These are phyloP conservation scores for Eucriotettix oculatus DNA, from an alignment of 2,888 invertebrate species.

Conservation along the genomic window DNA sequence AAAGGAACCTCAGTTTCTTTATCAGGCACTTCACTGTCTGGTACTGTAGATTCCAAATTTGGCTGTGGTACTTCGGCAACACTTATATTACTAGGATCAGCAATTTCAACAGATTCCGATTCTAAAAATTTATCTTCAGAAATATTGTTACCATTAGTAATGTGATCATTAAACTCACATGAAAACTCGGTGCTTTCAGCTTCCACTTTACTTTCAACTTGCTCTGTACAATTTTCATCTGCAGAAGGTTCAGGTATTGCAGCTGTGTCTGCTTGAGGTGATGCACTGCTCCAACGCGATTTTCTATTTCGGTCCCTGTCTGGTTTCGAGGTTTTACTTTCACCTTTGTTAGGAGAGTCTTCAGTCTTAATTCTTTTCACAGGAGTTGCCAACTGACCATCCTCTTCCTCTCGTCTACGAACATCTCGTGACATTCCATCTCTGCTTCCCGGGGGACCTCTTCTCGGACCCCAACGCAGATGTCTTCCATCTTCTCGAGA, in stretches of 20 bases:
- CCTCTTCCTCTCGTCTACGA: neutral
- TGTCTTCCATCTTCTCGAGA: slow-evolving; percentile 18
- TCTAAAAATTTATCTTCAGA: neutral
- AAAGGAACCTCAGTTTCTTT: neutral
- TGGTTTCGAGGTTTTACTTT: slow-evolving; percentile 4
- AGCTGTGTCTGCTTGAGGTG: slow-evolving; percentile 9
- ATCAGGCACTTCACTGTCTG: neutral
- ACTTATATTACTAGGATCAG: neutral
- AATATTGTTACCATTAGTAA: neutral
- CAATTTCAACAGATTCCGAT: neutral
- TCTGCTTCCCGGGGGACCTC: neutral
- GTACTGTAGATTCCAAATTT: neutral
- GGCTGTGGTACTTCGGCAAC: neutral
- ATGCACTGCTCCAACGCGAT: slow-evolving; percentile 19
- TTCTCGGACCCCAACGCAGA: slow-evolving; percentile 6
- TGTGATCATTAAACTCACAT: neutral
- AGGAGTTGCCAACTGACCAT: neutral
- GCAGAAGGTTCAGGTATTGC: neutral
- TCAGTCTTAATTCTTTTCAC: neutral
- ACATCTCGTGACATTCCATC: neutral
- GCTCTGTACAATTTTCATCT: neutral
- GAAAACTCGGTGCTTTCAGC: slow-evolving; percentile 22
- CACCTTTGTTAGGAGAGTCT: neutral
- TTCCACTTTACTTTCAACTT: neutral
- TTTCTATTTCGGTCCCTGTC: slow-evolving; percentile 17